Evolutionary conservation across 1,140 invertebrate genomes (phyloP).

Genomic region (Calosoma granatense): DNA sequence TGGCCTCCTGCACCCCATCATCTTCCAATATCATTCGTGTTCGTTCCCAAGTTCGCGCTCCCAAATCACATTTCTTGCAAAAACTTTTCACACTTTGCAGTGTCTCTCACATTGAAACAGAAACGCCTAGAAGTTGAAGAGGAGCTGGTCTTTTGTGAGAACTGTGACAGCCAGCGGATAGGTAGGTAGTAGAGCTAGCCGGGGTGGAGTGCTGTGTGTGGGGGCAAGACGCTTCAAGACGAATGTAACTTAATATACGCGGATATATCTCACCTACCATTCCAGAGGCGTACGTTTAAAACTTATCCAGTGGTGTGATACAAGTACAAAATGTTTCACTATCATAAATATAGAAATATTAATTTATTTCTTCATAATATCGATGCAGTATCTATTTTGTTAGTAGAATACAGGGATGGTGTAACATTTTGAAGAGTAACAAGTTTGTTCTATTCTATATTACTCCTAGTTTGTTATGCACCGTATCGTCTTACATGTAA

Average conservation of each 20-base stretch:
- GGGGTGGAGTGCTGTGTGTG: not conserved
- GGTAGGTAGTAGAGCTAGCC: no score
- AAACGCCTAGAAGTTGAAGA: not conserved
- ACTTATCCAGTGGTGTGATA: no score
- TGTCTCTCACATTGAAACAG: constrained; percentile 3
- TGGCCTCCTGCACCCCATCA: not conserved
- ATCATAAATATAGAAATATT: no score
- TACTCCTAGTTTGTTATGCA: no score
- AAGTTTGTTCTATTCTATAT: no score
- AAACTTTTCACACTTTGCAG: constrained; percentile 9
- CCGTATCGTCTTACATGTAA: no score
- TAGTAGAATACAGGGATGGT: no score
- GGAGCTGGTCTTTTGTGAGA: not conserved
- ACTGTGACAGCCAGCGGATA: not conserved
- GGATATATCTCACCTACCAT: not conserved
- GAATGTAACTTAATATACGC: constrained; percentile 8
- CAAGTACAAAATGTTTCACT: no score
- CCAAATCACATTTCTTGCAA: constrained; percentile 9
- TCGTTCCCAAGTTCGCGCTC: constrained; percentile 3
- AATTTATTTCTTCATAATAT: no score
- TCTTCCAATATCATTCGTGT: constrained; percentile 3
- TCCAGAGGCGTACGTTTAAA: not conserved
- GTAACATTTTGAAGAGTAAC: no score
- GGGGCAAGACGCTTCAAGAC: not conserved
- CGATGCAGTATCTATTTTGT: no score